A percentile compares a stretch with the other conserved stretches of the same genome.
phyloP scores from a whole-genome alignment of 2,797 vertebrate species.

The Schizothorax lantsangensis region DNA sequence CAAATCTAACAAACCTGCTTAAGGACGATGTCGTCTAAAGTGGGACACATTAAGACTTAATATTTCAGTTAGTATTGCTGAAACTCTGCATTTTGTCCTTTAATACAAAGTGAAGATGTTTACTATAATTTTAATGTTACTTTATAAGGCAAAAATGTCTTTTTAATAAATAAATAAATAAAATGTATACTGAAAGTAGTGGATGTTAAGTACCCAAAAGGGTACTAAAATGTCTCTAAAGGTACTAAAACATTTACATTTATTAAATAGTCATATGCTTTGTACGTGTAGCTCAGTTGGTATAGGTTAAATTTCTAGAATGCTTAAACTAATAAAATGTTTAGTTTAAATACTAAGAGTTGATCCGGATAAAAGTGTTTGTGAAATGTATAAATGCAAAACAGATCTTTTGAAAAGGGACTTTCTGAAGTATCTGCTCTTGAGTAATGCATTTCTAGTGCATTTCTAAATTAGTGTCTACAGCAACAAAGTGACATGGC shows the following conservation, averaged over 20 bases:
- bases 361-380: not conserved
- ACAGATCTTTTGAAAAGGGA: not conserved
- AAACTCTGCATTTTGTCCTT: not conserved
- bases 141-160: not conserved
- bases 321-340: not conserved
- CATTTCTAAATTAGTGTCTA: not conserved
- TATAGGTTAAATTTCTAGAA: not conserved
- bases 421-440: not conserved
- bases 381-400: not conserved
- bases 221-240: not conserved
- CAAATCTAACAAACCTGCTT: not conserved
- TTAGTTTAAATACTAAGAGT: not conserved
- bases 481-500: slow-evolving; percentile 65
- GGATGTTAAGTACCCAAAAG: not conserved
- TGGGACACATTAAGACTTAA: not conserved
- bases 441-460: not conserved
- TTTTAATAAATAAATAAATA: too few species aligned
- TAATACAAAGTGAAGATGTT: not conserved
- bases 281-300: not conserved
- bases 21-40: not conserved
- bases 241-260: not conserved
- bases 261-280: not conserved
- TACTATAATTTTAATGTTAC: not conserved
- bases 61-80: not conserved
- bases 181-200: not conserved